Percentiles rank a stretch among this genome's conserved stretches.
Conservation (phyloP, 2,797 vertebrate species). For the Bryconaethiops microstoma region DNA sequence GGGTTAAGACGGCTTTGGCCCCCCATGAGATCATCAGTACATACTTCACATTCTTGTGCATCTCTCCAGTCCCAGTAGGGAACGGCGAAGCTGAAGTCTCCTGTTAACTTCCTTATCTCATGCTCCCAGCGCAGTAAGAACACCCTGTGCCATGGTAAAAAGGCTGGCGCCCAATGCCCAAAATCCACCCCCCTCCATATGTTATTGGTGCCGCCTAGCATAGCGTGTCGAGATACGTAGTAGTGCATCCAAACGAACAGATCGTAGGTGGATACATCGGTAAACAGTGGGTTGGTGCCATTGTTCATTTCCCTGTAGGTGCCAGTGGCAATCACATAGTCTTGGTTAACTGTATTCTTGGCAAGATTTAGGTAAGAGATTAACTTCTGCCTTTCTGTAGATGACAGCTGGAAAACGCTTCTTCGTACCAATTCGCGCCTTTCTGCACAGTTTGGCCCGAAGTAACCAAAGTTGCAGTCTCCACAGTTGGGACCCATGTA, state of each 20-base stretch:
- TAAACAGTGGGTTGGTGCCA: slow-evolving; percentile 85
- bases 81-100: slow-evolving; percentile 85
- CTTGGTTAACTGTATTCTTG: slow-evolving; percentile 81
- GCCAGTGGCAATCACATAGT: slow-evolving; percentile 86
- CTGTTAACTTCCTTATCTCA: slow-evolving; percentile 84
- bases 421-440: slow-evolving; percentile 78
- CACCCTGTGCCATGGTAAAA: slow-evolving; percentile 90
- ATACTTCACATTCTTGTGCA: slow-evolving; percentile 83
- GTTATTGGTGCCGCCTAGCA: slow-evolving; percentile 78
- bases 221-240: slow-evolving; percentile 86
- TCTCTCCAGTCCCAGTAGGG: slow-evolving; percentile 98
- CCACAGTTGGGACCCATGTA: slow-evolving; percentile 91
- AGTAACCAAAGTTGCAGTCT: slow-evolving; percentile 87
- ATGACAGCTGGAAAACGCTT: slow-evolving; percentile 85
- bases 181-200: slow-evolving; percentile 90
- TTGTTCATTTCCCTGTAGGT: slow-evolving; percentile 88
- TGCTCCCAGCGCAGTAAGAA: slow-evolving; percentile 91
- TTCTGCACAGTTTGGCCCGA: slow-evolving; percentile 80
- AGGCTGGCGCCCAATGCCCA: slow-evolving; percentile 91
- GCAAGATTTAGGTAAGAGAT: slow-evolving; percentile 91
- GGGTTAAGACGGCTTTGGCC: slow-evolving; percentile 76
- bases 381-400: slow-evolving; percentile 79
- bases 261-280: slow-evolving; percentile 84
- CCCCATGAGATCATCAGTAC: slow-evolving; percentile 91
- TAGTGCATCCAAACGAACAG: slow-evolving; percentile 97